Percentiles rank a stretch among this genome's conserved stretches.
Conservation (phyloP, 2,797 vertebrate genomes). For the Enteromius treurensis region DNA sequence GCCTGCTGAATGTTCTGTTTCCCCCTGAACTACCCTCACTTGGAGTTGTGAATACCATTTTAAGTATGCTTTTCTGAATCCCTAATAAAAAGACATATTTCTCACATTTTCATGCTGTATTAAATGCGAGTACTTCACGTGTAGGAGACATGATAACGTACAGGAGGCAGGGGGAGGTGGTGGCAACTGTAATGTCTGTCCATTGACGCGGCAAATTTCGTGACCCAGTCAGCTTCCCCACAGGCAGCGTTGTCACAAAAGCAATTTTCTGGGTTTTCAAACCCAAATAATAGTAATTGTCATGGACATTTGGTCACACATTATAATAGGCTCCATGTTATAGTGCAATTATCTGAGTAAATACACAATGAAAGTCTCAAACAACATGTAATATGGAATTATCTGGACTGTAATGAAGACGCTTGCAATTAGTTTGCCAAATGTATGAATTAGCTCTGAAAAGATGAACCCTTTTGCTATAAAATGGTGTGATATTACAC, state of each 20-base stretch:
- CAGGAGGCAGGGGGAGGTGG: neutral
- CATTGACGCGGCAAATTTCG: conserved; percentile 27
- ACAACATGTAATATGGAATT: conserved; percentile 6
- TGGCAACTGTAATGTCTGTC: conserved; percentile 31
- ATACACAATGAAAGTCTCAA: neutral
- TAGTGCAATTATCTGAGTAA: conserved; percentile 24
- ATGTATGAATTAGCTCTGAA: conserved; percentile 10
- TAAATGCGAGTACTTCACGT: neutral
- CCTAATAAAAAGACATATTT: neutral
- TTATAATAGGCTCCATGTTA: conserved; percentile 36
- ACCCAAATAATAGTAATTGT: conserved; percentile 40
- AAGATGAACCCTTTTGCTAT: conserved; percentile 11
- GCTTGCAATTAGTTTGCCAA: neutral
- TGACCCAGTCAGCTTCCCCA: conserved; percentile 40
- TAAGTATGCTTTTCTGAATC: neutral
- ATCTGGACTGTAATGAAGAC: neutral
- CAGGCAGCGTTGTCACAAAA: conserved; percentile 42
- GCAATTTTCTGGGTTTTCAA: conserved; percentile 45
- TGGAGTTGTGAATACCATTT: neutral
- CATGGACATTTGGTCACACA: conserved; percentile 20
- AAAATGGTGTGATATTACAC: neutral
- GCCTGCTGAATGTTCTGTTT: neutral
- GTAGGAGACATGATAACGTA: neutral
- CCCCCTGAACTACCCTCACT: neutral
- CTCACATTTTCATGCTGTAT: neutral